phyloP scores from a whole-genome alignment of 2,113 vertebrate species.

The Garra rufa region DNA sequence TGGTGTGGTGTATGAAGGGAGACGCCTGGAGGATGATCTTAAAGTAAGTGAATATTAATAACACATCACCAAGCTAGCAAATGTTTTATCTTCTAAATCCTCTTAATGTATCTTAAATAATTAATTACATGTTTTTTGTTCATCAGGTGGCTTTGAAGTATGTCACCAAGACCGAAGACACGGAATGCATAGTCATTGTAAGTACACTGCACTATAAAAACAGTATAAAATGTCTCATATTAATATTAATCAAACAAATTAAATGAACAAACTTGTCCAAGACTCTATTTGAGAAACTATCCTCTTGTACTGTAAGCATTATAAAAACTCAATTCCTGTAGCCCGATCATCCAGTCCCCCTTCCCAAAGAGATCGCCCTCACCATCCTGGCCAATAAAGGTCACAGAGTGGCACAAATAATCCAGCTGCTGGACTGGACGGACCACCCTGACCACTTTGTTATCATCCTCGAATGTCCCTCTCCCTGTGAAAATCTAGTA shows the following conservation, averaged over 20 bases:
- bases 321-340: neutral
- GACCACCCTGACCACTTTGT: too few species aligned
- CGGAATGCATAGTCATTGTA: neutral
- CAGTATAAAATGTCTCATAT: neutral
- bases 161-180: neutral
- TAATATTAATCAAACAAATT: neutral
- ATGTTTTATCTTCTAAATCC: neutral
- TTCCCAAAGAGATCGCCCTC: too few species aligned
- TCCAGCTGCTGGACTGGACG: too few species aligned
- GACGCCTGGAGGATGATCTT: neutral
- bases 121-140: neutral
- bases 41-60: neutral
- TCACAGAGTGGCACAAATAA: too few species aligned
- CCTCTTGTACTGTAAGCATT: neutral
- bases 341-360: neutral
- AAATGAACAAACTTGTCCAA: too few species aligned
- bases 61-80: neutral
- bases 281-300: too few species aligned
- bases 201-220: neutral
- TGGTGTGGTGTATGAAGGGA: neutral
- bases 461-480: too few species aligned
- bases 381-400: too few species aligned
- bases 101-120: neutral
- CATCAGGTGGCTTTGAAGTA: neutral
- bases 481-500: too few species aligned